Evolutionary conservation across 2,797 vertebrate genomes (phyloP).

Genomic region (Serranus cabrilla): DNA sequence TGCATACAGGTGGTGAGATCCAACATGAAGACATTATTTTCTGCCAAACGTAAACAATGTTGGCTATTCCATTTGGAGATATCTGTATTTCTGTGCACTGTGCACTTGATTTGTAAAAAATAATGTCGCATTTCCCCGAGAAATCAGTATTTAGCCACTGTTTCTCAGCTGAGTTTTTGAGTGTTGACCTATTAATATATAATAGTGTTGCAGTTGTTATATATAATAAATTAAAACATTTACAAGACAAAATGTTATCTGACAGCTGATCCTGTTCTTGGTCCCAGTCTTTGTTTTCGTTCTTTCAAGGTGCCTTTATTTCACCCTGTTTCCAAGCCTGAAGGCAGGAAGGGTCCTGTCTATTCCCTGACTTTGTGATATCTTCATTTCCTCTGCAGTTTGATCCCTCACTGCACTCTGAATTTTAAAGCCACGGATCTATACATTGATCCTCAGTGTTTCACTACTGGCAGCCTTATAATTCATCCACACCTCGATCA

Average conservation of each 20-base stretch:
- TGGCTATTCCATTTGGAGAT: neutral
- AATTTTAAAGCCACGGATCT: slow-evolving; percentile 48
- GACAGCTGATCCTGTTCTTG: neutral
- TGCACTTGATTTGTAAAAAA: neutral
- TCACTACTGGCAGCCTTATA: neutral
- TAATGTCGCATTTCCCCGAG: too few species aligned
- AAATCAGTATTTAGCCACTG: neutral
- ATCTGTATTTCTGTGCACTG: neutral
- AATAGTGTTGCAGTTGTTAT: neutral
- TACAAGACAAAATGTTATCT: neutral
- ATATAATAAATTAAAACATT: neutral
- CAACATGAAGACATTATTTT: neutral
- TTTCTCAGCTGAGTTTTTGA: too few species aligned
- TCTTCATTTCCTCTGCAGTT: slow-evolving; percentile 19
- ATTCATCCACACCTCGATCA: slow-evolving; percentile 22
- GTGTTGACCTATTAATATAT: too few species aligned
- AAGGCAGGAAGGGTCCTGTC: neutral
- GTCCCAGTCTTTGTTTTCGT: neutral
- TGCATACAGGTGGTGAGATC: neutral
- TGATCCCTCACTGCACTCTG: slow-evolving; percentile 4
- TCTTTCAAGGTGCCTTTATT: neutral
- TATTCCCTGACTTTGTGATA: slow-evolving; percentile 9
- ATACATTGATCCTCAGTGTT: slow-evolving; percentile 45
- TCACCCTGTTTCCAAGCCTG: slow-evolving; percentile 2
- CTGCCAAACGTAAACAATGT: neutral